Conservation (phyloP, 2,888 invertebrate genomes). For the Latheticus oryzae region DNA sequence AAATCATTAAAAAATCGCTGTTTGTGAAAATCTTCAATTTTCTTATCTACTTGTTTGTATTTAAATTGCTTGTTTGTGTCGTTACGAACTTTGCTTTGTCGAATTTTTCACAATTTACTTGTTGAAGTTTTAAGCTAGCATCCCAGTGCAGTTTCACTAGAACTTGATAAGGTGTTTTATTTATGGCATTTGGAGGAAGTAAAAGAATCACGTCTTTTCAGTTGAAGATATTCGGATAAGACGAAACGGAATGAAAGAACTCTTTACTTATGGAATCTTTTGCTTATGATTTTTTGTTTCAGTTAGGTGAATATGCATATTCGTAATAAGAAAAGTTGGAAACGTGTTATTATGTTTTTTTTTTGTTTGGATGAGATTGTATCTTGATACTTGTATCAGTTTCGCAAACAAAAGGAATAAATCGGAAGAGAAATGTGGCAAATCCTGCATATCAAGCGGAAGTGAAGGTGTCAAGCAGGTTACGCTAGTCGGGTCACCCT, state of each 20-base stretch:
- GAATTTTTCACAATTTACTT: slow-evolving; percentile 25
- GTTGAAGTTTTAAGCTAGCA: slow-evolving; percentile 12
- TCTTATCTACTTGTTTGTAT: slow-evolving; percentile 9
- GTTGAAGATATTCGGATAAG: slow-evolving; percentile 6
- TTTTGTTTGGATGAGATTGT: not conserved
- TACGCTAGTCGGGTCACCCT: slow-evolving; percentile 43
- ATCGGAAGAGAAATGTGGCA: slow-evolving; percentile 19
- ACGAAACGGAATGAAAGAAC: slow-evolving; percentile 12
- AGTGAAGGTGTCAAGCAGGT: slow-evolving; percentile 48
- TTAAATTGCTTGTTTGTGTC: slow-evolving; percentile 23
- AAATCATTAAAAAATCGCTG: too few relatives aligned
- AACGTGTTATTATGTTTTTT: not conserved
- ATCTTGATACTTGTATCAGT: not conserved
- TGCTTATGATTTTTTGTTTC: not conserved
- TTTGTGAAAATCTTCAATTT: too few relatives aligned
- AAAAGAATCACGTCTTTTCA: slow-evolving; percentile 9
- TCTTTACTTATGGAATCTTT: slow-evolving; percentile 3
- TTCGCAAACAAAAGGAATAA: slow-evolving; percentile 5
- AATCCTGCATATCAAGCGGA: slow-evolving; percentile 46
- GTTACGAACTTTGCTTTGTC: slow-evolving; percentile 20
- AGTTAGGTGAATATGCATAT: slow-evolving; percentile 1
- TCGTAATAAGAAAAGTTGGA: too few relatives aligned
- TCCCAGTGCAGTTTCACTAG: slow-evolving; percentile 11
- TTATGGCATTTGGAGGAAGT: slow-evolving; percentile 23
- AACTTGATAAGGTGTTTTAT: slow-evolving; percentile 29